These are phyloP conservation scores for Gila robusta DNA, from an alignment of 2,797 vertebrate species.

Conservation along the genomic window DNA sequence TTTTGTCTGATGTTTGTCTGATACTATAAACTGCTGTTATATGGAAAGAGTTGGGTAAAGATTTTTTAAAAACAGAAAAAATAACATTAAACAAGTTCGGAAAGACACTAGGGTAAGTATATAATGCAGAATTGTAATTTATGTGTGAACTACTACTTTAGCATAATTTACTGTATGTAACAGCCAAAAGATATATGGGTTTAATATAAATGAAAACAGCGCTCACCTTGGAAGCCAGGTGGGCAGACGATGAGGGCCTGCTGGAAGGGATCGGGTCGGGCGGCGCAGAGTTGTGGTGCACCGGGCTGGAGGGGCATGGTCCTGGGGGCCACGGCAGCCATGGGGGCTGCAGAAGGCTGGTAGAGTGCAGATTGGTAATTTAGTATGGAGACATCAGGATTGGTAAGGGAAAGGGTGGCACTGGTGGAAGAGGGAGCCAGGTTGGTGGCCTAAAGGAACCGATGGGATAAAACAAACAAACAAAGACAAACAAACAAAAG, in stretches of 20 bases:
- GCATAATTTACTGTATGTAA: not conserved
- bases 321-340: slow-evolving; percentile 97
- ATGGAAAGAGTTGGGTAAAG: not conserved
- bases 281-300: slow-evolving; percentile 92
- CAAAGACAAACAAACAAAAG: slow-evolving; percentile 67
- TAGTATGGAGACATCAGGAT: slow-evolving; percentile 97
- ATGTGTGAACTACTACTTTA: not conserved
- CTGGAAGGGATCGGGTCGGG: slow-evolving; percentile 97
- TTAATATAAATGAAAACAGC: not conserved
- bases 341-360: slow-evolving; percentile 96
- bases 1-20: not conserved
- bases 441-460: slow-evolving; percentile 91
- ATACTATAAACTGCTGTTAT: not conserved
- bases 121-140: not conserved
- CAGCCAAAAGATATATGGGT: not conserved
- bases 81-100: too few species aligned
- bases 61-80: not conserved
- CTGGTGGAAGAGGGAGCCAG: slow-evolving; percentile 96
- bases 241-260: slow-evolving; percentile 99
- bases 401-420: slow-evolving; percentile 97
- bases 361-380: slow-evolving; percentile 98
- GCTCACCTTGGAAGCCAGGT: slow-evolving; percentile 98
- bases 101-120: not conserved
- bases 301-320: slow-evolving; percentile 95
- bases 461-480: slow-evolving; percentile 82